These are phyloP conservation scores for Ammodytes marinus DNA, from an alignment of 2,113 vertebrate species.

Conservation along the genomic window DNA sequence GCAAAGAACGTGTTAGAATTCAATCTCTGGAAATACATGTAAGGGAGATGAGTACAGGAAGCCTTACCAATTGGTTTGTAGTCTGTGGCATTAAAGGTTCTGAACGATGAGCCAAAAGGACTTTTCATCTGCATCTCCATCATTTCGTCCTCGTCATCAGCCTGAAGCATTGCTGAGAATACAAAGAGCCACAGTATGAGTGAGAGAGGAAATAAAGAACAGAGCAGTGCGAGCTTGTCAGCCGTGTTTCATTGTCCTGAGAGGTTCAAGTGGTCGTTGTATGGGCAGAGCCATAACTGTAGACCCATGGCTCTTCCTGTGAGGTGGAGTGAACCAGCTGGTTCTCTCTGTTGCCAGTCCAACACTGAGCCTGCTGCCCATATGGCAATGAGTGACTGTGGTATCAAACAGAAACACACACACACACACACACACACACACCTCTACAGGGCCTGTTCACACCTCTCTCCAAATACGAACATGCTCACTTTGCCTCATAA, in stretches of 20 bases:
- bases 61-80: conserved; percentile 97
- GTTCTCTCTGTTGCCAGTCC: conserved; percentile 57
- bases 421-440: conserved; percentile 13
- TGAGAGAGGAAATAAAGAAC: conserved; percentile 33
- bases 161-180: conserved; percentile 95
- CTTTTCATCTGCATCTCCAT: conserved; percentile 99
- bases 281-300: conserved; percentile 33
- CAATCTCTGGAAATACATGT: background rate
- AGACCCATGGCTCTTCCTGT: conserved; percentile 50
- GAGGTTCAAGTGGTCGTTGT: background rate
- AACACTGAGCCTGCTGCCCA: conserved; percentile 60
- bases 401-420: conserved; percentile 12
- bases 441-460: conserved; percentile 59
- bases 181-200: conserved; percentile 20
- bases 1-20: background rate
- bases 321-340: conserved; percentile 65
- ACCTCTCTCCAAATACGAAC: conserved; percentile 53
- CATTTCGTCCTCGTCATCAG: conserved; percentile 97
- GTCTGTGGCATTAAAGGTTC: conserved; percentile 98
- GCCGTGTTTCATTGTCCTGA: conserved; percentile 17
- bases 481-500: conserved; percentile 41
- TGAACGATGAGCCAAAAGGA: conserved; percentile 98
- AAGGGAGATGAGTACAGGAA: background rate
- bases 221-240: conserved; percentile 6
- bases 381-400: conserved; percentile 60